These are phyloP conservation scores for Pogonomyrmex californicus DNA, from an alignment of 1,140 invertebrate genomes.

Conservation along the genomic window DNA sequence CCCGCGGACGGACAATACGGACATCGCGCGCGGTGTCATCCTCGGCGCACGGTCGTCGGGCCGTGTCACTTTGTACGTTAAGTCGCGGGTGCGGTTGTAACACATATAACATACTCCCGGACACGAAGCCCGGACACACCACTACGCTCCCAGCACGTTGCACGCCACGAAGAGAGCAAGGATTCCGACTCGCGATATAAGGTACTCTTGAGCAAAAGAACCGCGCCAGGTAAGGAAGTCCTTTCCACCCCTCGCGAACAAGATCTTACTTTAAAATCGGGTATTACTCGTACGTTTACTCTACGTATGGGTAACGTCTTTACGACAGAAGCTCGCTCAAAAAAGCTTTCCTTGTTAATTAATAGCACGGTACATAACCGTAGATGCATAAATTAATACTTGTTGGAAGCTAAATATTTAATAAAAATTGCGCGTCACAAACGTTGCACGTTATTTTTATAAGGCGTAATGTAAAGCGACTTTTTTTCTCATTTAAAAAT, in stretches of 20 bases:
- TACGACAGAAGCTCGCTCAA: too few relatives aligned
- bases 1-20: not conserved
- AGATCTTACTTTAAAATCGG: not conserved
- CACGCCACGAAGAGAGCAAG: not conserved
- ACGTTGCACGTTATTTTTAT: too few relatives aligned
- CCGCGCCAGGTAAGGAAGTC: slow-evolving; percentile 9
- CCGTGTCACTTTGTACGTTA: slow-evolving; percentile 50
- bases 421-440: too few relatives aligned
- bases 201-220: not conserved
- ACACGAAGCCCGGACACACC: not conserved
- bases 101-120: not conserved
- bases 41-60: slow-evolving; percentile 17
- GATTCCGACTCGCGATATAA: not conserved
- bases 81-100: slow-evolving; percentile 41
- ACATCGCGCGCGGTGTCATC: slow-evolving; percentile 62
- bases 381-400: too few relatives aligned
- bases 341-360: too few relatives aligned
- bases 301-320: too few relatives aligned
- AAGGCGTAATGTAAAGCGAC: not conserved
- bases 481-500: not conserved
- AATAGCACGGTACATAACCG: too few relatives aligned
- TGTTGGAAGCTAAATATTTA: too few relatives aligned
- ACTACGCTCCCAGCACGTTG: not conserved
- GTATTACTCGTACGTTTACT: too few relatives aligned
- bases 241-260: not conserved